phyloP scores from a whole-genome alignment of 2,113 vertebrate genomes.

The Martes martes region DNA sequence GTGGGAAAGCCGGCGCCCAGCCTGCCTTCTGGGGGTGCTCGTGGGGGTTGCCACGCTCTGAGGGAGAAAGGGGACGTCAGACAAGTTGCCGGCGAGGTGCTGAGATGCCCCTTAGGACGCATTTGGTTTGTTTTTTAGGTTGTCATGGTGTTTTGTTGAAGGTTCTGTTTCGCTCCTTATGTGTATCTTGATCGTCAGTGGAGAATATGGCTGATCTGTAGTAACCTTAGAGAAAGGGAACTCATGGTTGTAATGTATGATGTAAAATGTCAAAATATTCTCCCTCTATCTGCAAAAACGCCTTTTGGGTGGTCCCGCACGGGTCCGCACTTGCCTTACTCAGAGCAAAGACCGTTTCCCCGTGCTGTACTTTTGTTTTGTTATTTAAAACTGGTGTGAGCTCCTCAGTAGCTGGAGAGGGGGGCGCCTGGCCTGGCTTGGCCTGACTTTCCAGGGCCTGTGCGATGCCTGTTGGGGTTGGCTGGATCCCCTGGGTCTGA shows the following conservation, averaged over 20 bases:
- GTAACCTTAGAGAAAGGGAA: background rate
- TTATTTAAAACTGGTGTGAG: background rate
- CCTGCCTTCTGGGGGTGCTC: background rate
- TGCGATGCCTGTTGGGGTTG: background rate
- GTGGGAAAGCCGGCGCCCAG: background rate
- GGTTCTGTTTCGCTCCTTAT: background rate
- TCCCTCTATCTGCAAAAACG: rapidly evolving
- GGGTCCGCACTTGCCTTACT: no score
- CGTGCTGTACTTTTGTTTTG: rapidly evolving
- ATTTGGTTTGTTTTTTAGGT: background rate
- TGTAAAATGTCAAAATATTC: background rate
- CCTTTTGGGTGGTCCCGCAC: rapidly evolving
- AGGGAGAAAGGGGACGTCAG: background rate
- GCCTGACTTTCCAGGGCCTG: no score
- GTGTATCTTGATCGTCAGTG: background rate
- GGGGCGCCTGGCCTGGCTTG: background rate
- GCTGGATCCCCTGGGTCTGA: background rate
- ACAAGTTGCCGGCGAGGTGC: background rate
- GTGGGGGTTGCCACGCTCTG: background rate
- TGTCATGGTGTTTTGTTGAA: background rate
- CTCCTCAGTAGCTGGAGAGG: background rate
- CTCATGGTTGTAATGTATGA: rapidly evolving
- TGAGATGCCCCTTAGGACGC: background rate
- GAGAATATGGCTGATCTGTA: background rate
- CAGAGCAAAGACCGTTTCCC: rapidly evolving